phyloP scores from a whole-genome alignment of 1,140 invertebrate genomes.

The Zaprionus nigranus region DNA sequence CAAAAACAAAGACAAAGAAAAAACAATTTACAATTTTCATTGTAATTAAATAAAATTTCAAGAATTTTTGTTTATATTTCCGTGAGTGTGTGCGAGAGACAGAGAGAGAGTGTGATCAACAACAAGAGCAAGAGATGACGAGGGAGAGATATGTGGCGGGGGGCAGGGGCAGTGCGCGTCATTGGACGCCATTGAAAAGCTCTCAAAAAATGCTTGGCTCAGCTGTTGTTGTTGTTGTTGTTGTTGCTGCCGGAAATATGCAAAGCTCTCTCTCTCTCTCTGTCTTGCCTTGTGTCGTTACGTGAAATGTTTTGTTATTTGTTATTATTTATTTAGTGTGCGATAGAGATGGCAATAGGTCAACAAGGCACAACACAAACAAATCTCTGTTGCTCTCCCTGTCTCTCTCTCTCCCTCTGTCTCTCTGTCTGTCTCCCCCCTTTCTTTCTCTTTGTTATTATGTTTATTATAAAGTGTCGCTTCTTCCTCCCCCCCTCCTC shows the following conservation, averaged over 20 bases:
- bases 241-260: slow-evolving; percentile 50
- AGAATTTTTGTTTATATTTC: slow-evolving; percentile 73
- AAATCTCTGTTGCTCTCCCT: slow-evolving; percentile 3
- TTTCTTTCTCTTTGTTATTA: neutral
- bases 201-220: slow-evolving; percentile 70
- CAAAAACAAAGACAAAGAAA: neutral
- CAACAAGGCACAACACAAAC: slow-evolving; percentile 27
- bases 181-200: slow-evolving; percentile 53
- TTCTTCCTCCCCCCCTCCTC: neutral
- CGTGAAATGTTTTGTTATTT: slow-evolving; percentile 65
- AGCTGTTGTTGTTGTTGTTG: slow-evolving; percentile 42
- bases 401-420: slow-evolving; percentile 7
- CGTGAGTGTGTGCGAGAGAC: slow-evolving; percentile 3
- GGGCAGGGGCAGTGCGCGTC: slow-evolving; percentile 24
- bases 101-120: neutral
- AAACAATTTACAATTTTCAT: slow-evolving; percentile 7
- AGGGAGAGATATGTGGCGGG: too few species aligned
- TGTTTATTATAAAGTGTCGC: slow-evolving; percentile 3
- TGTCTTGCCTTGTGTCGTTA: slow-evolving; percentile 39
- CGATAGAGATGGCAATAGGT: slow-evolving; percentile 23
- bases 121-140: neutral
- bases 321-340: slow-evolving; percentile 44
- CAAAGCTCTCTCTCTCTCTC: slow-evolving; percentile 32
- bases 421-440: neutral
- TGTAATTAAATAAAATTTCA: slow-evolving; percentile 39